Evolutionary conservation across 1,140 invertebrate species (phyloP).

Genomic region (Temnothorax curvispinosus): DNA sequence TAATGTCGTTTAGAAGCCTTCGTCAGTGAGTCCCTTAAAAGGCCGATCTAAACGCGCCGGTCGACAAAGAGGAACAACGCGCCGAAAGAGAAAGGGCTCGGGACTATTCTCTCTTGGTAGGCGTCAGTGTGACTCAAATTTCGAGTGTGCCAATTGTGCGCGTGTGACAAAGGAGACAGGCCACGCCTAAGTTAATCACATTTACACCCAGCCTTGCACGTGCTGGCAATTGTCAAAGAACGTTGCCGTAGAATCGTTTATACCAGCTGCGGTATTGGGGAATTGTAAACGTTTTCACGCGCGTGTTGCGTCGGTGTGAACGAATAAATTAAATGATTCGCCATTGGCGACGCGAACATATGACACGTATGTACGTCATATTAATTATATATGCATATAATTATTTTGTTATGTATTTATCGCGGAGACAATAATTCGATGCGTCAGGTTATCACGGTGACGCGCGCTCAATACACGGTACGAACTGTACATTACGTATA

Average conservation of each 20-base stretch:
- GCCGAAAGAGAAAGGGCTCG: background rate
- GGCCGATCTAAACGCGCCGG: background rate
- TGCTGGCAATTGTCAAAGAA: conserved; percentile 27
- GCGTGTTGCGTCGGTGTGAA: background rate
- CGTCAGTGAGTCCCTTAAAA: conserved; percentile 14
- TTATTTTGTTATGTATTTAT: conserved; percentile 35
- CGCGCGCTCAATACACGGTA: background rate
- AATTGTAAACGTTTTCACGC: conserved; percentile 52
- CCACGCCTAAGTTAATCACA: conserved; percentile 64
- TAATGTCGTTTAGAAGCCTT: conserved; percentile 20
- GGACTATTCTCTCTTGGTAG: conserved; percentile 16
- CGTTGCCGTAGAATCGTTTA: background rate
- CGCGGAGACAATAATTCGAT: conserved; percentile 27
- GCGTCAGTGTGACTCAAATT: conserved; percentile 53
- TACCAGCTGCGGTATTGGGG: conserved; percentile 18
- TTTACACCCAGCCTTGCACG: conserved; percentile 43
- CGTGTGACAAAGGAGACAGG: conserved; percentile 57
- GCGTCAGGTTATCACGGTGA: background rate
- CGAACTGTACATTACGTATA: background rate
- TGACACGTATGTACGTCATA: background rate
- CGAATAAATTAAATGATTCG: conserved; percentile 48
- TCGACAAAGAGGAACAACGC: conserved; percentile 28
- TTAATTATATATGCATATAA: conserved; percentile 37
- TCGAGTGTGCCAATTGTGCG: conserved; percentile 58
- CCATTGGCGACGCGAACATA: background rate